Evolutionary conservation across 2,888 invertebrate genomes (phyloP).

Genomic region (Amphipyra berbera): DNA sequence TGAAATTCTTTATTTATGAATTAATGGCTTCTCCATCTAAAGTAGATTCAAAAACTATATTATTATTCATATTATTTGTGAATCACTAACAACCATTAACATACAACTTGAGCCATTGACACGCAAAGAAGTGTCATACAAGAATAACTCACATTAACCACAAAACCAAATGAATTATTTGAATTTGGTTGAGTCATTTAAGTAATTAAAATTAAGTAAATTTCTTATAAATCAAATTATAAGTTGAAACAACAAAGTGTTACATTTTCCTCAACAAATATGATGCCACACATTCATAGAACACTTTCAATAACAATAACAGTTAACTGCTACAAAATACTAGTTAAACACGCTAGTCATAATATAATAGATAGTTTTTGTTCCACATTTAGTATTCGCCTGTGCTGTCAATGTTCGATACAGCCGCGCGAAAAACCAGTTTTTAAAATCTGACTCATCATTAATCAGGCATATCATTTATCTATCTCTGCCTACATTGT

Average conservation of each 20-base stretch:
- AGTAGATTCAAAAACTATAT: too few species aligned
- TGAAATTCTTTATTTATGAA: too few species aligned
- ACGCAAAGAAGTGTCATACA: too few species aligned
- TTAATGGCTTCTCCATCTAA: too few species aligned
- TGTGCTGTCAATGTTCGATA: slow-evolving; percentile 65
- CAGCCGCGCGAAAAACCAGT: slow-evolving; percentile 75
- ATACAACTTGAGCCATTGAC: too few species aligned
- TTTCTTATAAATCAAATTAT: too few species aligned
- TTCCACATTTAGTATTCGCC: slow-evolving; percentile 69
- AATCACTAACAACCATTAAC: too few species aligned
- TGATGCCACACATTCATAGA: not conserved
- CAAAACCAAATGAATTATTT: too few species aligned
- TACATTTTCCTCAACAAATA: not conserved
- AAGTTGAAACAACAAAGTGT: not conserved
- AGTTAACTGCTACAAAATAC: slow-evolving; percentile 38
- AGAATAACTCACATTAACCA: too few species aligned
- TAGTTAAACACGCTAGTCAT: slow-evolving; percentile 27
- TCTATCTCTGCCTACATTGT: slow-evolving; percentile 56
- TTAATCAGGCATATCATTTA: slow-evolving; percentile 68
- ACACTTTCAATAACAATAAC: slow-evolving; percentile 37
- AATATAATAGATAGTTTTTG: slow-evolving; percentile 50
- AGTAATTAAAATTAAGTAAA: too few species aligned
- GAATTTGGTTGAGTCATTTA: too few species aligned
- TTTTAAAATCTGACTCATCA: slow-evolving; percentile 76
- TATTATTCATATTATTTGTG: too few species aligned